Evolutionary conservation across 2,113 vertebrate species (phyloP).

Genomic region (Oryzias celebensis): DNA sequence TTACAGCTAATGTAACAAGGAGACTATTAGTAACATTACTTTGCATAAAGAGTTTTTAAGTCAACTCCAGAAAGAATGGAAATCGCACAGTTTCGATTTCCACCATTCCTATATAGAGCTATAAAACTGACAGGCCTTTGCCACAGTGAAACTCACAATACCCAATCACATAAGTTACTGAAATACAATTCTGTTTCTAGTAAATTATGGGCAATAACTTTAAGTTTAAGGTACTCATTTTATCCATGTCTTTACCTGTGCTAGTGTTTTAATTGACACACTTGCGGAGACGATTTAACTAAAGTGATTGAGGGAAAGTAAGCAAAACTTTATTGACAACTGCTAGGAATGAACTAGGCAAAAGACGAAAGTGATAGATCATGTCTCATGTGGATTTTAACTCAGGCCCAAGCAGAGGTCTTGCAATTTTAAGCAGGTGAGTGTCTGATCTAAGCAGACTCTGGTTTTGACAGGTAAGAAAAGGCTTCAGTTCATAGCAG

Average conservation of each 20-base stretch:
- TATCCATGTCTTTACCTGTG: slow-evolving; percentile 58
- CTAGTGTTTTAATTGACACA: slow-evolving; percentile 57
- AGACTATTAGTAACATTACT: too few species aligned
- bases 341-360: slow-evolving; percentile 60
- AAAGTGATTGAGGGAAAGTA: slow-evolving; percentile 67
- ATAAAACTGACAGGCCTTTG: slow-evolving; percentile 42
- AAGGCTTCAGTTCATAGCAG: slow-evolving; percentile 41
- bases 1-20: too few species aligned
- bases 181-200: slow-evolving; percentile 23
- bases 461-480: slow-evolving; percentile 36
- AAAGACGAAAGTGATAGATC: slow-evolving; percentile 35
- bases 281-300: slow-evolving; percentile 45
- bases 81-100: slow-evolving; percentile 39
- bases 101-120: slow-evolving; percentile 31
- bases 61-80: slow-evolving; percentile 14
- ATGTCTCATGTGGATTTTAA: too few species aligned
- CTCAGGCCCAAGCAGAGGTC: slow-evolving; percentile 22
- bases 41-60: slow-evolving; percentile 6
- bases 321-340: slow-evolving; percentile 67
- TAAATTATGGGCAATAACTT: too few species aligned
- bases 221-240: slow-evolving; percentile 64
- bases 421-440: slow-evolving; percentile 33
- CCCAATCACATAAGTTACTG: slow-evolving; percentile 47
- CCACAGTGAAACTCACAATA: slow-evolving; percentile 35
- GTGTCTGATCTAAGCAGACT: slow-evolving; percentile 33